phyloP scores from a whole-genome alignment of 2,113 vertebrate species.

The Oophaga pumilio region DNA sequence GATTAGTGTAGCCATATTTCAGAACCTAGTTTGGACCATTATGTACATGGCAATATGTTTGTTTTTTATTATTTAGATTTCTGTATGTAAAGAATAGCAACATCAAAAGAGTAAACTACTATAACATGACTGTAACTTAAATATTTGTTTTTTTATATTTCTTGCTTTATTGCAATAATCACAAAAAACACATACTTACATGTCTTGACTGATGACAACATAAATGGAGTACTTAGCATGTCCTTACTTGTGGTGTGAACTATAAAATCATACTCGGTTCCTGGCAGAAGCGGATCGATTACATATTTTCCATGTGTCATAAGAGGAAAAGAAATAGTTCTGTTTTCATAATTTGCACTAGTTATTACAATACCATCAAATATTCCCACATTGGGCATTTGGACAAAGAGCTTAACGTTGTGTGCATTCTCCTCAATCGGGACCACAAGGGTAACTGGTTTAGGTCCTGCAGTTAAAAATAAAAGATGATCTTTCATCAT shows the following conservation, averaged over 20 bases:
- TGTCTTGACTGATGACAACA: slow-evolving; percentile 74
- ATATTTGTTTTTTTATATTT: not conserved
- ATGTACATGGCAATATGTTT: too few relatives aligned
- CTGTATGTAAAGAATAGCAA: too few relatives aligned
- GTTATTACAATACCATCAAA: slow-evolving; percentile 71
- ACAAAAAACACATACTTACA: slow-evolving; percentile 69
- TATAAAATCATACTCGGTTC: slow-evolving; percentile 75
- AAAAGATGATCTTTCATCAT: not conserved
- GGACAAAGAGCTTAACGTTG: slow-evolving; percentile 67
- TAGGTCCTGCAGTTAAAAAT: slow-evolving; percentile 66
- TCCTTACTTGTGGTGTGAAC: slow-evolving; percentile 74
- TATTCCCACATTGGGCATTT: slow-evolving; percentile 62
- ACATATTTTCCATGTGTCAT: slow-evolving; percentile 65
- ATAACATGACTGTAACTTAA: not conserved
- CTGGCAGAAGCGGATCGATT: slow-evolving; percentile 73
- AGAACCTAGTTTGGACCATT: too few relatives aligned
- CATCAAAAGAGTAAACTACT: too few relatives aligned
- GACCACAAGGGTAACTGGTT: slow-evolving; percentile 65
- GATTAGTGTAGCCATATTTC: too few relatives aligned
- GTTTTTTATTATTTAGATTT: too few relatives aligned
- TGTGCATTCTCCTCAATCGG: slow-evolving; percentile 61
- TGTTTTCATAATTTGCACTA: slow-evolving; percentile 62
- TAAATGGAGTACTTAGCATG: slow-evolving; percentile 71
- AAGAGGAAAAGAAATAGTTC: slow-evolving; percentile 63
- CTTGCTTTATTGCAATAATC: not conserved